Evolutionary conservation across 2,113 vertebrate genomes (phyloP).

Genomic region (Sebastes fasciatus): DNA sequence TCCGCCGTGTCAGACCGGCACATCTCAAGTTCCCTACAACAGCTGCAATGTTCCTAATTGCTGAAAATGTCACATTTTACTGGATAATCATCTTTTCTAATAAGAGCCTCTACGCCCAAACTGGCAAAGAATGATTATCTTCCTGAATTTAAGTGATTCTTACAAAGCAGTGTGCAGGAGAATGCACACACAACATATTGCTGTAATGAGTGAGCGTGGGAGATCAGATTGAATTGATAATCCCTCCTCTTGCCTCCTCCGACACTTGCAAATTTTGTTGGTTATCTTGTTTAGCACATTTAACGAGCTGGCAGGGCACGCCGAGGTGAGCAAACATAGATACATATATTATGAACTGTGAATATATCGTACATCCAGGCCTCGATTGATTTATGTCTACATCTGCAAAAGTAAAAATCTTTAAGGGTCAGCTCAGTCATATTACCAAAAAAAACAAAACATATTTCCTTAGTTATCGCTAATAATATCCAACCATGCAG

Average conservation of each 20-base stretch:
- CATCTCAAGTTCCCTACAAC: constrained; percentile 19
- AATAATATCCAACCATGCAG: constrained; percentile 6
- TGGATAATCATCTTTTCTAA: constrained; percentile 46
- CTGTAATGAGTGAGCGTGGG: constrained; percentile 39
- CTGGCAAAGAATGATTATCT: constrained; percentile 38
- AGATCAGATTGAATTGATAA: constrained; percentile 66
- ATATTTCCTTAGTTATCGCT: background rate
- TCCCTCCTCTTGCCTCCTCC: constrained; percentile 42
- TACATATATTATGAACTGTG: constrained; percentile 11
- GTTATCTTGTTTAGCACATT: constrained; percentile 62
- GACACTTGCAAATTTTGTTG: constrained; percentile 48
- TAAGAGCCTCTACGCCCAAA: constrained; percentile 35
- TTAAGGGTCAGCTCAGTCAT: background rate
- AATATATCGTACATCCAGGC: background rate
- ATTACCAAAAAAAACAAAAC: background rate
- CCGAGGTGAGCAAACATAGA: constrained; percentile 29
- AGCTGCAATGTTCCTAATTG: constrained; percentile 34
- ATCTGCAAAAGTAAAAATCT: constrained; percentile 18
- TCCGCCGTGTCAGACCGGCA: constrained; percentile 13
- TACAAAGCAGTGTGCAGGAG: constrained; percentile 30
- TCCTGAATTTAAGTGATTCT: constrained; percentile 53
- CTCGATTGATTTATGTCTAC: constrained; percentile 5
- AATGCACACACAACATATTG: constrained; percentile 49
- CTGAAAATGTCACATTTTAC: constrained; percentile 57
- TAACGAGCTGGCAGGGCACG: constrained; percentile 38